Evolutionary conservation across 2,113 vertebrate genomes (phyloP), one percentile per base, ranked within the genome.

Genomic region (Ailurus styani): DNA sequence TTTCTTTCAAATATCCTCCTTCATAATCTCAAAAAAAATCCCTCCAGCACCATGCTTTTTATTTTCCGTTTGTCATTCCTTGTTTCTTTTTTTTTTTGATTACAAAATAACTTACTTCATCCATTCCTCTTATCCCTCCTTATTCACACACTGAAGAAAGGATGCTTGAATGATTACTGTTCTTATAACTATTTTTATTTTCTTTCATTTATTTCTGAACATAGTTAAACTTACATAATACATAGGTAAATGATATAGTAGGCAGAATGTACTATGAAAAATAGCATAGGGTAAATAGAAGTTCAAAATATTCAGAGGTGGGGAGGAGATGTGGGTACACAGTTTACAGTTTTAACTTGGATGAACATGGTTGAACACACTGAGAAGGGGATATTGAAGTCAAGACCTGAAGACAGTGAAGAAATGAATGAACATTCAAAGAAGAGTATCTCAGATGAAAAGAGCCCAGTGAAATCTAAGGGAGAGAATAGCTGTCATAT

Each of bases 271-370:
- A 42, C 27, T 37, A 57, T 64, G 23, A 37, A 70, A 62, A 78
- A 60, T 7, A 96, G 57, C 34, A 72, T 1, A 4, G 2, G 34
- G 10, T 47, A 42, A 55, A 72, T 29, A 10, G 2, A 86, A 55
- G 2, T 64, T 81, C 34, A 9, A 81, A 1, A 92, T 4, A 5
- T 23, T 45, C 12, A 45, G 18, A 15, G 3, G 10, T 55, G 11
- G 14, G 12, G 13, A 66, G 17, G 20, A 34, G 20, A 50, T 0
- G 0, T 54, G 13, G 20, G 2, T 64, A 70, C 0, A 47, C 0
- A n/a, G 20, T 3, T 57, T 47, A 42, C 6, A 31, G 2, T 55
- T 72, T 83, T 52, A 40, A 37, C 27, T 7, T 2, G 6, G 6
- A 13, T 37, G 21, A 85, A 37, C 3, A 82, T 1, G n/a, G 29